Evolutionary conservation across 2,888 invertebrate genomes (phyloP).

Genomic region (Sabatieria punctata): DNA sequence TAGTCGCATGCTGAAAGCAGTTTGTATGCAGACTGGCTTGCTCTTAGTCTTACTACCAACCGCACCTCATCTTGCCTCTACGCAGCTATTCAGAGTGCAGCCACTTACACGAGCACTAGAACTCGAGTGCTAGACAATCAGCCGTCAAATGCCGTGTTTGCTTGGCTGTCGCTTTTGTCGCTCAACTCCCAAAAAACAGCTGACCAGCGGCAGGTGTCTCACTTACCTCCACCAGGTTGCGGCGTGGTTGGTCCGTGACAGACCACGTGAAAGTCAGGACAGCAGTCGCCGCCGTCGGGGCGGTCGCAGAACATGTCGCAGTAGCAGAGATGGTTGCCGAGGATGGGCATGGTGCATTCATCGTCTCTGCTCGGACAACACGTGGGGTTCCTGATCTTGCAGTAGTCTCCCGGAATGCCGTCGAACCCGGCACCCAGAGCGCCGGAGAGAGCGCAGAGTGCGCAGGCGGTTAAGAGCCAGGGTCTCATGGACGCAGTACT

Average conservation of each 20-base stretch:
- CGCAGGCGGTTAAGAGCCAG: no score
- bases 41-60: not conserved
- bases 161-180: no score
- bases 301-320: slow-evolving; percentile 82
- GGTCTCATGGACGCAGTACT: no score
- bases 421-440: slow-evolving; percentile 10
- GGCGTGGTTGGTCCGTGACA: slow-evolving; percentile 48
- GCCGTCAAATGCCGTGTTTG: no score
- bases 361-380: slow-evolving; percentile 64
- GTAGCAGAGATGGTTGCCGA: slow-evolving; percentile 64
- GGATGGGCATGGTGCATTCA: slow-evolving; percentile 59
- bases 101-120: no score
- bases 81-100: no score
- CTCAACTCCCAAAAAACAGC: no score
- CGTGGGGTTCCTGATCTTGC: slow-evolving; percentile 17
- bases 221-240: no score
- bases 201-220: no score
- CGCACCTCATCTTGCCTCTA: not conserved
- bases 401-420: slow-evolving; percentile 23
- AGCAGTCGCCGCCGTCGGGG: slow-evolving; percentile 59
- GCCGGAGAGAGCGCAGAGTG: no score
- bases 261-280: slow-evolving; percentile 65
- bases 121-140: no score
- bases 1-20: slow-evolving; percentile 21
- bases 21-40: not conserved